A percentile compares a stretch with the other conserved stretches of the same genome.
Evolutionary conservation across 2,797 vertebrate species (phyloP).

Genomic region (Sphenodon punctatus): DNA sequence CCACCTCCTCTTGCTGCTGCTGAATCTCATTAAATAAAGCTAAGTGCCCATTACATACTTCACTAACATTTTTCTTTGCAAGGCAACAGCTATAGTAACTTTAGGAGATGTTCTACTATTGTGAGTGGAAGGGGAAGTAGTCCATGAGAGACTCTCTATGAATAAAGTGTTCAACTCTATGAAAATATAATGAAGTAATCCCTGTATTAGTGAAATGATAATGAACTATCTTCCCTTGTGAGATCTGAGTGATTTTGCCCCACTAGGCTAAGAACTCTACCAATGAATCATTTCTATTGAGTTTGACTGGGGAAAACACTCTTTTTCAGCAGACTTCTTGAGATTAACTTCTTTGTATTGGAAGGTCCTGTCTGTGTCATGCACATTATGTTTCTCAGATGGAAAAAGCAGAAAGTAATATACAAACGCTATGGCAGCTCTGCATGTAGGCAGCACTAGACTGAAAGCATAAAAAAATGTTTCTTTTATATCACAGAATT

Average conservation of each 20-base stretch:
- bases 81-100: background rate
- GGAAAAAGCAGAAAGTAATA: background rate
- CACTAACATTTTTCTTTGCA: background rate
- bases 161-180: background rate
- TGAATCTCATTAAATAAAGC: background rate
- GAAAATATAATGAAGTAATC: background rate
- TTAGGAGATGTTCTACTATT: background rate
- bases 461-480: background rate
- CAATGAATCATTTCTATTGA: background rate
- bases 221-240: background rate
- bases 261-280: rapidly evolving
- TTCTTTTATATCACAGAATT: background rate
- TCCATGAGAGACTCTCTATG: background rate
- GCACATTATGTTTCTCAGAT: background rate
- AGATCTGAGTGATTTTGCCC: background rate
- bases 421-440: background rate
- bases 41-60: background rate
- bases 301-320: background rate
- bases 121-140: background rate
- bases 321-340: background rate
- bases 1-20: background rate
- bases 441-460: background rate
- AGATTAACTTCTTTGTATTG: background rate
- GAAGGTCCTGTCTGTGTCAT: background rate
- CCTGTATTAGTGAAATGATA: background rate